Evolutionary conservation across 2,113 vertebrate genomes (phyloP), one percentile per base, ranked within the genome.

Genomic region (Xyliphius kryptos): DNA sequence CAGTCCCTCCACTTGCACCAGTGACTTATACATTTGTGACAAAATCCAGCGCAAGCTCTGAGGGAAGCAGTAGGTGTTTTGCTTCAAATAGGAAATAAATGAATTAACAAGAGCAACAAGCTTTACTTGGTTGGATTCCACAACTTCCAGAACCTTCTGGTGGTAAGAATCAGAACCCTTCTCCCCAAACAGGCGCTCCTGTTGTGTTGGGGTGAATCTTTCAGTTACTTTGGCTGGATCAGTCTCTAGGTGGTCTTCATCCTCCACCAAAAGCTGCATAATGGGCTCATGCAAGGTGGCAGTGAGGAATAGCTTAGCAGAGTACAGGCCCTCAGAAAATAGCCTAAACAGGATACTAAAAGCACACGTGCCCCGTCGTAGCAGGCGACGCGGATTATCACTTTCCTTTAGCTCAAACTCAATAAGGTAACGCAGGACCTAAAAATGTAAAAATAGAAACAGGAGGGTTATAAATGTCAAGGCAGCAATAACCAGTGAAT

Each of bases 311-410:
- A 99, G 93, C 72, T 99, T 99, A 71, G 96, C 95, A 2, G 96
- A 94, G 66, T 93, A 98, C 50, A 99, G 88, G 68, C 96, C 96
- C 77, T 99, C 96, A 0, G 96, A 95, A 79, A 99, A 98, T 14
- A 99, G 92, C 72, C 94, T 96, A 85, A 98, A 99, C 21, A 99
- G 83, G 78, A 97, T 92, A 85, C 96, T 99, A 85, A 99, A 99
- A 9, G 94, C 94, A 58, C 96, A 99, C 36, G 94, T 97, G 62
- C 93, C 96, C 57, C 92, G 83, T 36, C 96, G 84, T 68, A 99
- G 77, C 8, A 98, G 88, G 16, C 96, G 84, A 47, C 95, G 79
- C 2, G 96, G 95, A 82, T 97, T 95, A 79, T 98, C 94, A 0
- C 88, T 99, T 56, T 98, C 95, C 85, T 99, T 99, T 60, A 99